Percentiles rank a stretch among this genome's conserved stretches.
Conservation (phyloP, 2,113 vertebrate species). For the Phylloscopus trochiloides region DNA sequence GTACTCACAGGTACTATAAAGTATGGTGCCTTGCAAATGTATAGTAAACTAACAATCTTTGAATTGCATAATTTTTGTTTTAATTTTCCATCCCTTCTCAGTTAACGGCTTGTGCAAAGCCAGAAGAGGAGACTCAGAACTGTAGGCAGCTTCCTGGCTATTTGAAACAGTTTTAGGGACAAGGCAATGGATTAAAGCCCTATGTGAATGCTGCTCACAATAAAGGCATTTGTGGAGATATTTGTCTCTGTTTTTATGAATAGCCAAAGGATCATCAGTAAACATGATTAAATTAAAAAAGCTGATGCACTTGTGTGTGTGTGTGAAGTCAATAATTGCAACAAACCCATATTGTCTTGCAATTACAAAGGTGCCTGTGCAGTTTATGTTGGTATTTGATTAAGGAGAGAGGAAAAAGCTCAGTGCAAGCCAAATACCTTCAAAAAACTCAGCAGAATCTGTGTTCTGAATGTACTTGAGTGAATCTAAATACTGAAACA, state of each 20-base stretch:
- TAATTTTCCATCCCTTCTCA: background rate
- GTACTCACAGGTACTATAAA: background rate
- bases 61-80: background rate
- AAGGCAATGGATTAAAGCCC: background rate
- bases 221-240: background rate
- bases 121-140: background rate
- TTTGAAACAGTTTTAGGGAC: background rate
- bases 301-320: background rate
- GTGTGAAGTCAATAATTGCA: background rate
- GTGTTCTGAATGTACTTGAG: slow-evolving; percentile 41
- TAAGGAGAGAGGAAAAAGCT: background rate
- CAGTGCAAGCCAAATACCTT: background rate
- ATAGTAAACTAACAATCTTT: background rate
- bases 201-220: background rate
- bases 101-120: background rate
- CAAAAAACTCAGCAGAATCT: background rate
- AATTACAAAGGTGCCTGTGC: background rate
- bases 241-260: background rate
- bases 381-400: background rate
- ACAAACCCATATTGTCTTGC: background rate
- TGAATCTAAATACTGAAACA: slow-evolving; percentile 38
- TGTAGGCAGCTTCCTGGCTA: background rate
- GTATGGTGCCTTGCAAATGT: background rate
- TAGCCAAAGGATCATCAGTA: slow-evolving; percentile 30
- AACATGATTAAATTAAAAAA: slow-evolving; percentile 8